Evolutionary conservation across 2,113 vertebrate species (phyloP).

Genomic region (Laticauda colubrina): DNA sequence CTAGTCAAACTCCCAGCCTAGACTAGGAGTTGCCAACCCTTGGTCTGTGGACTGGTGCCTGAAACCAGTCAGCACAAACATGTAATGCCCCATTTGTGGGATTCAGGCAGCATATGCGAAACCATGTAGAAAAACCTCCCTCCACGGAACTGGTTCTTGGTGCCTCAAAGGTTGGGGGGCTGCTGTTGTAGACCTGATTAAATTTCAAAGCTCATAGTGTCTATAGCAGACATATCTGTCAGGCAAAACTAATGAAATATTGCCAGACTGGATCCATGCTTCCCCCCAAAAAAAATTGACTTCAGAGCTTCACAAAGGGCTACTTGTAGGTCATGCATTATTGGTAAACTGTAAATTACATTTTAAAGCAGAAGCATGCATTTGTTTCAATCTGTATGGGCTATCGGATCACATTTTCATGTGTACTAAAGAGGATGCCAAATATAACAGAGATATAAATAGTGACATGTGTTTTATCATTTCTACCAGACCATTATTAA

Average conservation of each 20-base stretch:
- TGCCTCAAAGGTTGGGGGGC: too few relatives aligned
- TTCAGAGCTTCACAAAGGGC: background rate
- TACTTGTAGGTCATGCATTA: background rate
- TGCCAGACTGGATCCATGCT: background rate
- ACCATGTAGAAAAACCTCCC: too few relatives aligned
- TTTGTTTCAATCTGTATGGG: background rate
- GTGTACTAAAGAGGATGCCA: background rate
- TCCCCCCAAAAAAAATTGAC: background rate
- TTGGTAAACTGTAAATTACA: background rate
- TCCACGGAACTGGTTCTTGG: too few relatives aligned
- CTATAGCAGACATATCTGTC: background rate
- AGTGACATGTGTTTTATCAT: background rate
- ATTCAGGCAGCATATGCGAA: too few relatives aligned
- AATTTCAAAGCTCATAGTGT: background rate
- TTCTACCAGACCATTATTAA: background rate
- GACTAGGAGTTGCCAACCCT: background rate
- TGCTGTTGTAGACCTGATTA: background rate
- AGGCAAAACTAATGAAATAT: background rate
- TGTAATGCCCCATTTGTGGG: too few relatives aligned
- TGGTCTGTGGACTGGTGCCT: too few relatives aligned
- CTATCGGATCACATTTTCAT: background rate
- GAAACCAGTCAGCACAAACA: too few relatives aligned
- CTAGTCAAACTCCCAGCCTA: background rate
- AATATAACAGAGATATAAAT: background rate
- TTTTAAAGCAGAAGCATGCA: background rate